Conservation (phyloP, 2,797 vertebrate genomes). For the Ceryle rudis region DNA sequence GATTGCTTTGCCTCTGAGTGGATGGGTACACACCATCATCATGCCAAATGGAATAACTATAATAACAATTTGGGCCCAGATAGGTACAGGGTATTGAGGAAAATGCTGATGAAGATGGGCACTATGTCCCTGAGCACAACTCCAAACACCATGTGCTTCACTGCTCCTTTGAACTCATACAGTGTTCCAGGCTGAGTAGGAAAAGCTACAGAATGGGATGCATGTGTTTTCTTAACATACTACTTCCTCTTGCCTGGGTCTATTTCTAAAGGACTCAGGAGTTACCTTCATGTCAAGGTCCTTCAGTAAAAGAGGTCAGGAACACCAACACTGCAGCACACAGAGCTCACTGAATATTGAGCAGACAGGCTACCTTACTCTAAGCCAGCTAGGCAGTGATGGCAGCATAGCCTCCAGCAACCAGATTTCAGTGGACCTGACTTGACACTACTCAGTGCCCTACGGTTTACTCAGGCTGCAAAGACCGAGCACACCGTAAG, state of each 20-base stretch:
- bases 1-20: background rate
- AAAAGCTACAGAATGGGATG: background rate
- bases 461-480: background rate
- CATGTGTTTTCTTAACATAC: background rate
- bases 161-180: background rate
- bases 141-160: background rate
- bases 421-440: background rate
- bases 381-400: background rate
- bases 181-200: background rate
- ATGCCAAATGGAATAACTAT: fast-evolving
- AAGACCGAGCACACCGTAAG: background rate
- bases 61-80: background rate
- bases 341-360: background rate
- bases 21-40: background rate
- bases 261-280: background rate
- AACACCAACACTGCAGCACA: background rate
- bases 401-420: background rate
- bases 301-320: background rate
- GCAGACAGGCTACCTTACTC: background rate
- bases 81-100: background rate
- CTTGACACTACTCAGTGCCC: background rate
- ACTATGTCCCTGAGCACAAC: background rate
- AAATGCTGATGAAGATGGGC: background rate
- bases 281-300: background rate
- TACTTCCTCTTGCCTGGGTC: background rate